A percentile compares a stretch with the other conserved stretches of the same genome.
Conservation (phyloP, 2,113 vertebrate species). For the Ranitomeya imitator region DNA sequence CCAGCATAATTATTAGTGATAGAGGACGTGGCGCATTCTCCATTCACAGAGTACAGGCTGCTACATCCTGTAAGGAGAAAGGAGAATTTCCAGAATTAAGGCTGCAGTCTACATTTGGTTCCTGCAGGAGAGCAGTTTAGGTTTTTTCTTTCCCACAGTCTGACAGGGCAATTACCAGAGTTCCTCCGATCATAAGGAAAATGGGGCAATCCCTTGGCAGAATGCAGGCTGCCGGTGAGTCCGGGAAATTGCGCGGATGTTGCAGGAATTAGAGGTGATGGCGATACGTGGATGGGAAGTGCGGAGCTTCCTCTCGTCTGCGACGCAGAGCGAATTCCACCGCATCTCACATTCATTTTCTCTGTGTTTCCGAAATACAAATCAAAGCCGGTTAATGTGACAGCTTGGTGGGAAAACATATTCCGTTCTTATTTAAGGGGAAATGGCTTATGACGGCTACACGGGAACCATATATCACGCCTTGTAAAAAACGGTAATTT, state of each 20-base stretch:
- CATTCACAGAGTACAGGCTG: background rate
- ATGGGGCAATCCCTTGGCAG: background rate
- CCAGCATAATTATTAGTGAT: too few relatives aligned
- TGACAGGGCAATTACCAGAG: background rate
- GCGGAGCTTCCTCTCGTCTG: background rate
- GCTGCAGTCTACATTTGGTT: background rate
- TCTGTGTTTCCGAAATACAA: constrained; percentile 62
- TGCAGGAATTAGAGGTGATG: constrained; percentile 7
- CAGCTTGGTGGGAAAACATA: constrained; percentile 63
- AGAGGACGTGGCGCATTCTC: too few relatives aligned
- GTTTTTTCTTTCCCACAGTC: background rate
- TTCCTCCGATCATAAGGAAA: background rate
- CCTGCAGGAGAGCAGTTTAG: background rate
- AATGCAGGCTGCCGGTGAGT: background rate
- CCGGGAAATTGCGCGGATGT: background rate
- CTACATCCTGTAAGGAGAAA: background rate
- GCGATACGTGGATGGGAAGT: background rate
- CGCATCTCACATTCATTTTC: constrained; percentile 53
- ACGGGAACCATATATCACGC: constrained; percentile 58
- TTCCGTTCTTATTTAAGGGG: constrained; percentile 65
- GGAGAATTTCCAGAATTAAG: background rate
- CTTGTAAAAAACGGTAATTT: constrained; percentile 57
- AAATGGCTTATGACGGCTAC: constrained; percentile 62
- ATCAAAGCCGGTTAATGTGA: constrained; percentile 62
- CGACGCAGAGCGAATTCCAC: constrained; percentile 57